Conservation (phyloP, 2,113 vertebrate genomes). For the Thymallus thymallus region DNA sequence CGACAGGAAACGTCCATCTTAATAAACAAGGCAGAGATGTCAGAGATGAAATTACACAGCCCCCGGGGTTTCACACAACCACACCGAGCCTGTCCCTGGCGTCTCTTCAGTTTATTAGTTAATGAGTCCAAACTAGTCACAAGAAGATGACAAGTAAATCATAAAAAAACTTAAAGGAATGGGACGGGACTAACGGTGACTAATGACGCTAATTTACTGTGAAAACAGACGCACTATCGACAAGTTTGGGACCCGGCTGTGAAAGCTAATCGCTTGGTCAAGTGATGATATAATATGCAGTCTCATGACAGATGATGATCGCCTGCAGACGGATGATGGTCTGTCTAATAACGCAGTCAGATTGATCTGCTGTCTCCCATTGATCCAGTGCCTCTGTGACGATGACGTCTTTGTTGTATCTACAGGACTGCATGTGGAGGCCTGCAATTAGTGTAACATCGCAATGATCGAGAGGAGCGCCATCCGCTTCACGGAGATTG, state of each 20-base stretch:
- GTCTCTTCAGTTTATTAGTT: conserved; percentile 1
- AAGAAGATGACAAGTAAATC: not conserved
- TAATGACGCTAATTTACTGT: conserved; percentile 28
- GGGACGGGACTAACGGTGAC: conserved; percentile 20
- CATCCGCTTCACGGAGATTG: no score
- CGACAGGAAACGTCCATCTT: conserved; percentile 13
- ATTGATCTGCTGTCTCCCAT: no score
- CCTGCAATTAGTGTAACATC: not conserved
- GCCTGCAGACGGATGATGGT: not conserved
- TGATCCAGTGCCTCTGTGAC: not conserved
- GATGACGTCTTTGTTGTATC: no score
- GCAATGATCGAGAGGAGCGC: not conserved
- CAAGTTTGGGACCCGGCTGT: not conserved
- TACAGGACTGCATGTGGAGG: no score
- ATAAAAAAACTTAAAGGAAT: not conserved
- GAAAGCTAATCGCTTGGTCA: conserved; percentile 22
- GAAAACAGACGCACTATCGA: conserved; percentile 11
- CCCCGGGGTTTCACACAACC: not conserved
- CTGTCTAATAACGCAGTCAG: conserved; percentile 5
- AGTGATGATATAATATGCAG: conserved; percentile 15
- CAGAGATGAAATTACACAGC: not conserved
- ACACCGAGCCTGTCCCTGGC: not conserved
- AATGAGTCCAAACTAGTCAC: not conserved
- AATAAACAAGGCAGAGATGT: not conserved
- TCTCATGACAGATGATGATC: not conserved